Evolutionary conservation across 2,888 invertebrate genomes (phyloP).

Genomic region (Acanthosepion lycidas): DNA sequence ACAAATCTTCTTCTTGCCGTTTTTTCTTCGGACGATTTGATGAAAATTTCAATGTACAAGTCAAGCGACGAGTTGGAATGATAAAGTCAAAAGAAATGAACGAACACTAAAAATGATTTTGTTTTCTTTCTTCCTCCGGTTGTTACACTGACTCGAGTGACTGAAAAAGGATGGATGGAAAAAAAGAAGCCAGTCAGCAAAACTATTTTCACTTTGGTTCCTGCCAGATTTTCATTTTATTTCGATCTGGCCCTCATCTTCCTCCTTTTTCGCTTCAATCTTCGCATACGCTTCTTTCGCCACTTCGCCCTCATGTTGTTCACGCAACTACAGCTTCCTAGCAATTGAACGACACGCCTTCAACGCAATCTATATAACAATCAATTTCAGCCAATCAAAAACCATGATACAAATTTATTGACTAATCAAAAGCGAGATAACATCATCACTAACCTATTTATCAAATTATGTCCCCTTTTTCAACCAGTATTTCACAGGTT

Average conservation of each 20-base stretch:
- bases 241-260: constrained; percentile 44
- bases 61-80: not conserved
- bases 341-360: no score
- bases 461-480: not conserved
- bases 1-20: not conserved
- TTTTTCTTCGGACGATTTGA: not conserved
- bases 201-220: not conserved
- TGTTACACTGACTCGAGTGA: not conserved
- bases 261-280: constrained; percentile 41
- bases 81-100: no score
- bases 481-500: not conserved
- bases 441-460: not conserved
- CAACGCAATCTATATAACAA: not conserved
- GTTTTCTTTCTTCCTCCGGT: not conserved
- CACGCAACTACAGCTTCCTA: no score
- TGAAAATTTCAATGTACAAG: not conserved
- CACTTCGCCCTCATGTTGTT: not conserved
- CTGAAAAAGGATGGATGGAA: not conserved
- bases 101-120: not conserved
- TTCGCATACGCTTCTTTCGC: constrained; percentile 42
- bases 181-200: not conserved
- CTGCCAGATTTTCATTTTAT: not conserved
- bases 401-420: not conserved
- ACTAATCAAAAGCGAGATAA: not conserved
- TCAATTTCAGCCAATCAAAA: not conserved